These are phyloP conservation scores for Chunga burmeisteri DNA, from an alignment of 2,113 vertebrate genomes.

Conservation along the genomic window DNA sequence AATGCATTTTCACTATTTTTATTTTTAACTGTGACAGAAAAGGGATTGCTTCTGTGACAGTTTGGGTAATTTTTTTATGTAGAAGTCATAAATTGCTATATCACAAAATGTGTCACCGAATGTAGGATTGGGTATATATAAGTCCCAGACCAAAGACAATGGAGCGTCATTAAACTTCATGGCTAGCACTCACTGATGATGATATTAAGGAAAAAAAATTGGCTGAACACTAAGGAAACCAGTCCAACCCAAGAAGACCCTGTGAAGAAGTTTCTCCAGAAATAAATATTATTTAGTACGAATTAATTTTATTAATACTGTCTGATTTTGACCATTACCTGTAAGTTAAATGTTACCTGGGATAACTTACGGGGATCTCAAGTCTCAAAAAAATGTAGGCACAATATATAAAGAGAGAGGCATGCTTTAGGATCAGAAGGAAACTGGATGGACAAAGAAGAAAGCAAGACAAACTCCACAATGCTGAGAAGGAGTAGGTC, in stretches of 20 bases:
- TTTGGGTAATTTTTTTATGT: neutral
- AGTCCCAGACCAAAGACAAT: neutral
- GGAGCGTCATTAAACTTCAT: neutral
- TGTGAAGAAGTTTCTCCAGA: neutral
- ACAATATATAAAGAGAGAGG: neutral
- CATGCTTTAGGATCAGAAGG: neutral
- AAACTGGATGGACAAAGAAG: neutral
- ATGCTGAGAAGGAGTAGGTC: neutral
- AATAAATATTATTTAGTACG: neutral
- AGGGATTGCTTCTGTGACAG: conserved; percentile 51
- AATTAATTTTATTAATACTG: neutral
- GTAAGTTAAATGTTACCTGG: neutral
- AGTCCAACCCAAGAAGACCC: neutral
- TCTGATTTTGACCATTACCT: neutral
- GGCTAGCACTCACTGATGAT: neutral
- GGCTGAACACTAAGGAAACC: neutral
- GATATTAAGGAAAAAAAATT: neutral
- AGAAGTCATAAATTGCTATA: neutral
- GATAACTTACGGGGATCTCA: neutral
- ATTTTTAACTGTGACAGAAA: conserved; percentile 36
- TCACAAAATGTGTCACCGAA: neutral
- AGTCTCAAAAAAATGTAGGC: neutral
- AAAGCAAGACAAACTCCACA: neutral
- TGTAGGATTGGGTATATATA: too few species aligned
- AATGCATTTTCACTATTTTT: conserved; percentile 57